These are phyloP conservation scores for Hirudinaria manillensis DNA, from an alignment of 2,888 invertebrate species.

Conservation along the genomic window DNA sequence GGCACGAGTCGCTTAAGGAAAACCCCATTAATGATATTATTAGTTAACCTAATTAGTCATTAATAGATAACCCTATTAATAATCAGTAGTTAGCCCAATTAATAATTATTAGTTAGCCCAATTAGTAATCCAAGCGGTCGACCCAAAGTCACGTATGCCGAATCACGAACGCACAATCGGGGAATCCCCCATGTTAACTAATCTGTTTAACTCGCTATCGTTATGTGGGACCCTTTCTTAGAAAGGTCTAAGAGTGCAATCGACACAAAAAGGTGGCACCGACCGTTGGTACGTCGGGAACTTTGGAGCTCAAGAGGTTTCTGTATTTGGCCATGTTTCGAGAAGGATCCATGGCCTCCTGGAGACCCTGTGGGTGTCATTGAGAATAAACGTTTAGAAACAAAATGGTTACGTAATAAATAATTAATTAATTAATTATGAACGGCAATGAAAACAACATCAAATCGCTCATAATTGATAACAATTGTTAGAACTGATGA, in stretches of 20 bases:
- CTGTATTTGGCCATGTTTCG: conserved; percentile 98
- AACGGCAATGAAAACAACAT: not conserved
- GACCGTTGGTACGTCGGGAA: conserved; percentile 76
- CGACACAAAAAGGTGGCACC: conserved; percentile 60
- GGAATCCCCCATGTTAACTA: too few relatives aligned
- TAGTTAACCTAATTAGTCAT: too few relatives aligned
- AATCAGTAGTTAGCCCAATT: too few relatives aligned
- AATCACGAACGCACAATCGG: too few relatives aligned
- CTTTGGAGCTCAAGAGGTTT: conserved; percentile 82
- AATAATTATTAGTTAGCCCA: too few relatives aligned
- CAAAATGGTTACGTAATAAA: not conserved
- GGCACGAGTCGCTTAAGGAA: too few relatives aligned
- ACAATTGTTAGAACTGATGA: not conserved
- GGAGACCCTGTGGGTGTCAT: conserved; percentile 65
- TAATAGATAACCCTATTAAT: too few relatives aligned
- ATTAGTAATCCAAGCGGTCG: too few relatives aligned
- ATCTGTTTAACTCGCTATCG: too few relatives aligned
- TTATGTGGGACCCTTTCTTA: too few relatives aligned
- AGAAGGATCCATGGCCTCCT: conserved; percentile 94
- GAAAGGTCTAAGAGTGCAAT: conserved; percentile 61
- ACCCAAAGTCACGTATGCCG: too few relatives aligned
- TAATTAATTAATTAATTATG: not conserved
- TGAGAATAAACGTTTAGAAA: not conserved
- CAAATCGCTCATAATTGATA: not conserved
- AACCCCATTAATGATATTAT: too few relatives aligned